These are phyloP conservation scores for Xyrichtys novacula DNA, from an alignment of 2,797 vertebrate genomes.

Conservation along the genomic window DNA sequence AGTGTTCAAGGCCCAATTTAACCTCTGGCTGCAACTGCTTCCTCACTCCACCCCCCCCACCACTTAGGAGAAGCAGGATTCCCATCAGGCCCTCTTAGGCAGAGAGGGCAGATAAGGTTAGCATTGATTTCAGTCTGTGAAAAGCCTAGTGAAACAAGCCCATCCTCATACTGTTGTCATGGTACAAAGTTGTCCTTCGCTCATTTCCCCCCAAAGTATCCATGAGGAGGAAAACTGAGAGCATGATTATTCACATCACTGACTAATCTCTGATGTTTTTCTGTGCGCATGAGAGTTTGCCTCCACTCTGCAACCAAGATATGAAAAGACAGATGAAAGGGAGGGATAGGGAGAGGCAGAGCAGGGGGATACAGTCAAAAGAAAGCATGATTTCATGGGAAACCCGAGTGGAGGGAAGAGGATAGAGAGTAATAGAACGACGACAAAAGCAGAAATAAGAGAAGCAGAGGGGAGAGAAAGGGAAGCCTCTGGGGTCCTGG, in stretches of 20 bases:
- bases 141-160: conserved; percentile 54
- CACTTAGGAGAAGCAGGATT: conserved; percentile 36
- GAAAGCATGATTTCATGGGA: conserved; percentile 56
- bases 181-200: conserved; percentile 22
- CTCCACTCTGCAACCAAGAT: conserved; percentile 43
- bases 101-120: conserved; percentile 55
- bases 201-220: conserved; percentile 24
- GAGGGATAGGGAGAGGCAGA: conserved; percentile 19
- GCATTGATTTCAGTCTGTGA: conserved; percentile 64
- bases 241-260: conserved; percentile 41
- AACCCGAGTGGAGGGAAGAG: conserved; percentile 50
- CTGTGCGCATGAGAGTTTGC: conserved; percentile 26
- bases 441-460: conserved; percentile 64
- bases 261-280: conserved; percentile 30
- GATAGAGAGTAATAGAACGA: conserved; percentile 41
- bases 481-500: conserved; percentile 26
- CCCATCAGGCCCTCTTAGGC: conserved; percentile 54
- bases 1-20: conserved; percentile 24
- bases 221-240: conserved; percentile 39
- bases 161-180: conserved; percentile 34
- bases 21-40: conserved; percentile 29
- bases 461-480: conserved; percentile 30
- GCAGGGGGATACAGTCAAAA: conserved; percentile 31
- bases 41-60: conserved; percentile 1
- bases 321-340: conserved; percentile 8